Evolutionary conservation across 2,113 vertebrate genomes (phyloP), one percentile per base, ranked within the genome.

Genomic region (Sinocyclocheilus rhinocerous): DNA sequence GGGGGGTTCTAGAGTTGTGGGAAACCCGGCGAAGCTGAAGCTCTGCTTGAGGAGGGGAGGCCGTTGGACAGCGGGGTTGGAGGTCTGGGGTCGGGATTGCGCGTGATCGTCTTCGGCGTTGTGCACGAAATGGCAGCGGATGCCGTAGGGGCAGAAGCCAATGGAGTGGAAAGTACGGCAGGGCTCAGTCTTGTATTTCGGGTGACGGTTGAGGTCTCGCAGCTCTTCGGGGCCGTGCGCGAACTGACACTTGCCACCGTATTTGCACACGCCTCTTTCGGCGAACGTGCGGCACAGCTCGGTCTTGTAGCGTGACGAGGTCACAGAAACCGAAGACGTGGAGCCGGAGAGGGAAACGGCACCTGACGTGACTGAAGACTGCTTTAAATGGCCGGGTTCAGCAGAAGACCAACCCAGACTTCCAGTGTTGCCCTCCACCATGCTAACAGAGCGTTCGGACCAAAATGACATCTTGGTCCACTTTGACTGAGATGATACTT

Each of bases 81-180:
- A 87, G 6, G 89, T 89, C 0, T 87, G 87, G 2, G 87, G 86
- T 1, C 42, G 83, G 45, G 26, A 84, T 63, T 86, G 89, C 6
- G 84, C 88, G 15, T 63, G 89, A 39, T 95, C 93, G 13, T 97
- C 97, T 81, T 95, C 95, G 0, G 77, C 88, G 91, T 95, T 95
- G 93, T 98, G 97, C 85, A 97, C 96, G 90, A 98, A 98, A 91
- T 98, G 97, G 91, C 97, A 98, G 63, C 96, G 96, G 0, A 96
- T 95, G 29, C 97, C 97, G 0, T 98, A 98, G 8, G 97, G 97
- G 67, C 97, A 98, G 90, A 96, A 94, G 84, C 97, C 97, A 9
- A 96, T 94, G 83, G 95, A 94, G 92, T 97, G 96, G 92, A 97
- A 97, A 7, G 97, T 98, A 84, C 96, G 97, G 78, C 97, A 98